A percentile compares a stretch with the other conserved stretches of the same genome.
phyloP scores from a whole-genome alignment of 2,113 vertebrate genomes.

The Corapipo altera region DNA sequence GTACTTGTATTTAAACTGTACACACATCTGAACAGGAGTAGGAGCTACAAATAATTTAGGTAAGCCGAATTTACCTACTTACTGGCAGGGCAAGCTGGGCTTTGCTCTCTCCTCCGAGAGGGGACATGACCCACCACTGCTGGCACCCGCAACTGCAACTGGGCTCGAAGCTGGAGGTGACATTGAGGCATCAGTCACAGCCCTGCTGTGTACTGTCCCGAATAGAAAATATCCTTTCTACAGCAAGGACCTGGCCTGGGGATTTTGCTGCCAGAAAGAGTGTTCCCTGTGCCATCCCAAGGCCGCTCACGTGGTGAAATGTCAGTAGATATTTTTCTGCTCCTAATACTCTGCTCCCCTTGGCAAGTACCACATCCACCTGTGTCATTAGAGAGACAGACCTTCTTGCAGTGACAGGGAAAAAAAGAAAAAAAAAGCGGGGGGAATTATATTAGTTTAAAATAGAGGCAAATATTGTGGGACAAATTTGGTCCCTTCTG shows the following conservation, averaged over 20 bases:
- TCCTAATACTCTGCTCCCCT: slow-evolving; percentile 3
- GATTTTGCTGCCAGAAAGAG: neutral
- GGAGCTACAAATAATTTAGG: neutral
- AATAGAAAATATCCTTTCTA: neutral
- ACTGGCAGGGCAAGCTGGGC: neutral
- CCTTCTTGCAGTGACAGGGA: neutral
- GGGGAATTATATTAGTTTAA: neutral
- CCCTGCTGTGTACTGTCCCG: neutral
- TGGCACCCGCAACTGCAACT: neutral
- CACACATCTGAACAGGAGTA: rapidly evolving
- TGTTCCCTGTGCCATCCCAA: neutral
- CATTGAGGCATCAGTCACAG: neutral
- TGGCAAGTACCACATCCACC: slow-evolving; percentile 26
- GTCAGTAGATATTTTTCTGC: slow-evolving; percentile 44
- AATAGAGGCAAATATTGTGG: neutral
- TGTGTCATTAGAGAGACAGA: slow-evolving; percentile 15
- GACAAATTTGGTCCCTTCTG: neutral
- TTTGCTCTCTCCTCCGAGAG: neutral
- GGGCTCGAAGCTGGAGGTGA: neutral
- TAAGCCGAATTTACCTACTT: neutral
- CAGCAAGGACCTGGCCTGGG: neutral
- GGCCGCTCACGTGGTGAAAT: neutral
- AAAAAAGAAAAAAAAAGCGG: neutral
- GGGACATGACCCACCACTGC: neutral
- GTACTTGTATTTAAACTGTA: neutral